Conservation (phyloP, 35 echinoderm and acorn worm genomes). For the Nesometra sesokonis region DNA sequence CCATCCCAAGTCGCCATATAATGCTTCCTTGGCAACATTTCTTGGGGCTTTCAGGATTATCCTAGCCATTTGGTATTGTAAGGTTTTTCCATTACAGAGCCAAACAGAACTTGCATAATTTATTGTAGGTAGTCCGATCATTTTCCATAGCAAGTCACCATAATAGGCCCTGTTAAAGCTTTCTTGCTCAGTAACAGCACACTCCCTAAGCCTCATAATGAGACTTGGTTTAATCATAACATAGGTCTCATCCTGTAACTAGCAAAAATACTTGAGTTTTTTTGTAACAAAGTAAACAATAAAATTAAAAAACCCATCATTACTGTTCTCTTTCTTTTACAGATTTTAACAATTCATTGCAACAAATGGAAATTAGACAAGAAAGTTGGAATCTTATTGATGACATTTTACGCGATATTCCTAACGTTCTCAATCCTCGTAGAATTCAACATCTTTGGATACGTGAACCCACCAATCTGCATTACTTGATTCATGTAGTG, state of each 20-base stretch:
- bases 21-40: too few relatives aligned
- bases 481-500: background rate
- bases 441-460: conserved; percentile 93
- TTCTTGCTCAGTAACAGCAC: background rate
- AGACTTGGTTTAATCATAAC: too few relatives aligned
- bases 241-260: background rate
- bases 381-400: conserved; percentile 37
- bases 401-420: conserved; percentile 67
- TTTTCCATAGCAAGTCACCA: too few relatives aligned
- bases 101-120: too few relatives aligned
- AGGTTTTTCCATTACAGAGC: too few relatives aligned
- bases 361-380: conserved; percentile 75
- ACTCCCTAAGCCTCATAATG: too few relatives aligned
- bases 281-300: too few relatives aligned
- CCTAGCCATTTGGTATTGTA: too few relatives aligned
- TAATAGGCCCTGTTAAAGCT: too few relatives aligned
- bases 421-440: conserved; percentile 73
- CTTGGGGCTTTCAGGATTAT: too few relatives aligned
- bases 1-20: too few relatives aligned
- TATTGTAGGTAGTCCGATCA: too few relatives aligned
- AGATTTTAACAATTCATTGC: conserved; percentile 83
- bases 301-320: background rate
- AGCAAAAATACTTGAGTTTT: background rate
- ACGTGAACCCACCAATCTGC: conserved; percentile 88
- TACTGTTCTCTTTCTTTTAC: background rate